These are phyloP conservation scores for Hydrochoerus hydrochaeris DNA, from an alignment of 2,113 vertebrate genomes.

Conservation along the genomic window DNA sequence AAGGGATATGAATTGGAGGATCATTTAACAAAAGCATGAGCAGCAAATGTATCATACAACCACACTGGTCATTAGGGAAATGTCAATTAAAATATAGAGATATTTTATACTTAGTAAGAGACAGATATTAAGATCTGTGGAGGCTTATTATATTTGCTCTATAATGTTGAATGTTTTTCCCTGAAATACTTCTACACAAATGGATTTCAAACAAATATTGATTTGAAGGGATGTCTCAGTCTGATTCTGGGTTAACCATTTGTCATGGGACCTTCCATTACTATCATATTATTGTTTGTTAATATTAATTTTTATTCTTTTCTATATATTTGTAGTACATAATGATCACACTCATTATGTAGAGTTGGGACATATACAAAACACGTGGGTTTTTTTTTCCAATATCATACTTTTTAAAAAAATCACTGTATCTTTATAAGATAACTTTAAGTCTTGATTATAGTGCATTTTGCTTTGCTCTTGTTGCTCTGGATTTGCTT, in stretches of 20 bases:
- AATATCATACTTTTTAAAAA: too few species aligned
- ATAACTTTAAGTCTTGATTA: neutral
- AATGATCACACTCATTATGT: neutral
- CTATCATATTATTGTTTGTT: neutral
- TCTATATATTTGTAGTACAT: neutral
- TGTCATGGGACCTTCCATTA: neutral
- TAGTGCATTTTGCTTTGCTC: neutral
- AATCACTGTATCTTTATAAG: neutral
- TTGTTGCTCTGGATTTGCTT: neutral
- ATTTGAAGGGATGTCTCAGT: neutral
- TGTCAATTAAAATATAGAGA: neutral
- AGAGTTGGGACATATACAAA: neutral
- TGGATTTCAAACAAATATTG: neutral
- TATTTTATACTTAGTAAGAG: neutral
- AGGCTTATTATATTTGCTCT: neutral
- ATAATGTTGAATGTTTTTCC: neutral
- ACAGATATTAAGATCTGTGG: neutral
- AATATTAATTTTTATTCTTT: neutral
- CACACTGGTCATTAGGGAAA: neutral
- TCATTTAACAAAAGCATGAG: neutral
- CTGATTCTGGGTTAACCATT: neutral
- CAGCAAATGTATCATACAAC: neutral
- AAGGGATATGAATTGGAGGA: neutral
- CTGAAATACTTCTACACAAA: neutral
- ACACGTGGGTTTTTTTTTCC: too few species aligned